A percentile compares a stretch with the other conserved stretches of the same genome.
Conservation (phyloP, 1,140 invertebrate species). For the Thaumatotibia leucotreta region DNA sequence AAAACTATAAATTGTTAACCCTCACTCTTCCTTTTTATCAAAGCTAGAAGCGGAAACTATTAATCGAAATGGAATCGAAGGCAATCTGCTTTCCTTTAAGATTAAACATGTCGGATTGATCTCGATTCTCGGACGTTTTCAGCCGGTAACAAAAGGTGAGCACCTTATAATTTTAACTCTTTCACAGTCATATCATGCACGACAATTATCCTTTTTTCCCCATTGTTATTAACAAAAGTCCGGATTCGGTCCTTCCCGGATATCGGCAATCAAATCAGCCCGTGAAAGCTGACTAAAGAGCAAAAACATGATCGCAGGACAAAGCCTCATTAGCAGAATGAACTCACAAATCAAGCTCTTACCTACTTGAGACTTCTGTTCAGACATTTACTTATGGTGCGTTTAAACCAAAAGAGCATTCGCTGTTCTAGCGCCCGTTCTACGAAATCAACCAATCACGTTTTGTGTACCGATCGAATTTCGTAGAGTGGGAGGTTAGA, state of each 20-base stretch:
- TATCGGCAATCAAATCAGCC: conserved; percentile 64
- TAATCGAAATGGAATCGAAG: not conserved
- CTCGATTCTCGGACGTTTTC: not conserved
- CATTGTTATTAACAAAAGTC: conserved; percentile 51
- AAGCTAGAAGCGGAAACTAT: conserved; percentile 3
- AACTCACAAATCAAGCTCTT: too few relatives aligned
- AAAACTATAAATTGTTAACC: too few relatives aligned
- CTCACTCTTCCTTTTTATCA: not conserved
- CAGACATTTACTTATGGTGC: too few relatives aligned
- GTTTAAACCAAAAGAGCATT: too few relatives aligned
- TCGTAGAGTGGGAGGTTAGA: too few relatives aligned
- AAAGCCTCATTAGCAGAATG: conserved; percentile 32
- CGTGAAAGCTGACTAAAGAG: conserved; percentile 40
- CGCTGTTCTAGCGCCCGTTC: too few relatives aligned
- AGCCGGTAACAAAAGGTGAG: conserved; percentile 18
- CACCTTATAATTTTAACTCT: conserved; percentile 39
- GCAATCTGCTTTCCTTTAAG: not conserved
- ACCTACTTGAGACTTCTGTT: too few relatives aligned
- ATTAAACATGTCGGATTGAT: not conserved
- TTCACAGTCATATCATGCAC: conserved; percentile 50
- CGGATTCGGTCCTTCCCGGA: conserved; percentile 62
- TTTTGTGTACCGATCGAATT: too few relatives aligned
- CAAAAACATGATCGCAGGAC: conserved; percentile 34
- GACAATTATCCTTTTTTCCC: conserved; percentile 66
- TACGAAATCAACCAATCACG: too few relatives aligned